These are phyloP conservation scores for Haplochromis vanheusdeni DNA, from an alignment of 2,113 vertebrate genomes.

Conservation along the genomic window DNA sequence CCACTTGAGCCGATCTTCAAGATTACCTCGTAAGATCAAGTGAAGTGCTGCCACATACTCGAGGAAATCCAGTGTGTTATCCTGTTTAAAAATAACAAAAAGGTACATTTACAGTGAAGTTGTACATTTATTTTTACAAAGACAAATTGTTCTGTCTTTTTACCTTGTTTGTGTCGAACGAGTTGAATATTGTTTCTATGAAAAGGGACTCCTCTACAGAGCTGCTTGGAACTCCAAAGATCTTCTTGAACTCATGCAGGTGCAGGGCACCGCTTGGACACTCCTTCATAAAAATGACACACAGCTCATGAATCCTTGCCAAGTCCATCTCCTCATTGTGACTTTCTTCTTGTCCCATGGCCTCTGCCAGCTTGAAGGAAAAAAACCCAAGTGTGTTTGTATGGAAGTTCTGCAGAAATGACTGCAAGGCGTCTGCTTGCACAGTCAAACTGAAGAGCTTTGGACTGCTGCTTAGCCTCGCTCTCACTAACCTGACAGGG, in stretches of 20 bases:
- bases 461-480: background rate
- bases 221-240: slow-evolving; percentile 74
- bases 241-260: slow-evolving; percentile 79
- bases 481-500: background rate
- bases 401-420: background rate
- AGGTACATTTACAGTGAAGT: background rate
- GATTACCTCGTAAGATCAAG: slow-evolving; percentile 74
- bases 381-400: background rate
- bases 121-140: background rate
- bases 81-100: slow-evolving; percentile 37
- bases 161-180: slow-evolving; percentile 80
- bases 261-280: slow-evolving; percentile 82
- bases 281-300: slow-evolving; percentile 77
- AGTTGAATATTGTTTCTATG: slow-evolving; percentile 79
- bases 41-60: slow-evolving; percentile 80
- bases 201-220: slow-evolving; percentile 75
- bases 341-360: slow-evolving; percentile 60
- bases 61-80: slow-evolving; percentile 79
- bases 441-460: background rate
- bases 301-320: slow-evolving; percentile 77
- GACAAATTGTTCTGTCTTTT: background rate
- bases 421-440: background rate
- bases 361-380: rapidly evolving
- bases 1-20: slow-evolving; percentile 81
- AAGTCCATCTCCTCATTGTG: slow-evolving; percentile 66